A percentile compares a stretch with the other conserved stretches of the same genome.
phyloP scores from a whole-genome alignment of 2,797 vertebrate genomes.

The Brotogeris chrysoptera region DNA sequence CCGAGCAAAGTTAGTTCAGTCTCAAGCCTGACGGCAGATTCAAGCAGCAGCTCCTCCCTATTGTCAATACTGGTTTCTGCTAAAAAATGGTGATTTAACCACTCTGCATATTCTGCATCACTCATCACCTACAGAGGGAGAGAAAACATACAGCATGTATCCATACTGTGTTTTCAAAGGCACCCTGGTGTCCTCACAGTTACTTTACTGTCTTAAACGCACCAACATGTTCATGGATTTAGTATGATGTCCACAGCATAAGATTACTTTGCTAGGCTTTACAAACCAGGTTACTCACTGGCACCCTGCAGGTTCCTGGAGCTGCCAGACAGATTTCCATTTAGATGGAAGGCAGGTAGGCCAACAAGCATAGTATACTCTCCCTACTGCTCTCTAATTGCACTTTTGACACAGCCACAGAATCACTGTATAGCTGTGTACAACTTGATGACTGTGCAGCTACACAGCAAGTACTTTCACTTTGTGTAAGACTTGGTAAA shows the following conservation, averaged over 20 bases:
- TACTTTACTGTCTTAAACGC: neutral
- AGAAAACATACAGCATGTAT: neutral
- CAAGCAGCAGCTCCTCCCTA: conserved; percentile 86
- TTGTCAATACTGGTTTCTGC: conserved; percentile 94
- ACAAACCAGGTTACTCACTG: neutral
- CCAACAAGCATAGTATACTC: neutral
- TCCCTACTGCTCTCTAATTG: neutral
- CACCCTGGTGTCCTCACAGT: neutral
- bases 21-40: conserved; percentile 87
- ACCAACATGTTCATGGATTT: neutral
- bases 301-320: neutral
- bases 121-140: conserved; percentile 75
- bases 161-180: neutral
- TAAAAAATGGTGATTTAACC: conserved; percentile 84
- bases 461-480: neutral
- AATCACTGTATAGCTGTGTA: neutral
- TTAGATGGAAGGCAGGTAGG: neutral
- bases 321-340: neutral
- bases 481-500: neutral
- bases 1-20: conserved; percentile 88
- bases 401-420: neutral
- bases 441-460: neutral
- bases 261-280: neutral
- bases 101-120: conserved; percentile 86
- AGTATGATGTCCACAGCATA: rapidly evolving